Evolutionary conservation across 2,888 invertebrate species (phyloP), one percentile per base, ranked within the genome.

Genomic region (Siphonodentalium dalli): DNA sequence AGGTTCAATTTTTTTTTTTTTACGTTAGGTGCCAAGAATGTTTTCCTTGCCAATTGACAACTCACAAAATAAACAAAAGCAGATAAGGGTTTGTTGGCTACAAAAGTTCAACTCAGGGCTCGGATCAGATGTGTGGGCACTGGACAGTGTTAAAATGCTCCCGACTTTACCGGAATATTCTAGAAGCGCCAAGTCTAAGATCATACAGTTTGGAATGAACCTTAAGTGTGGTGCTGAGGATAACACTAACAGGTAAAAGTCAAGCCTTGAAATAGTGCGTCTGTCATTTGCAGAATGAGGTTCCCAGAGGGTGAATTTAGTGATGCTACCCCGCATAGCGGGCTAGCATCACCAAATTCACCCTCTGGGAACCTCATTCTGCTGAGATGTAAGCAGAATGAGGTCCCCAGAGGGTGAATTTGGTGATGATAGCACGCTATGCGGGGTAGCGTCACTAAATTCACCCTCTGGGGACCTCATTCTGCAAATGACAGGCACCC

Each of bases 71-170:
- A 64, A 68, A 52, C 56, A 65, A 8, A n/a, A 40, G 0, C 43
- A 54, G 26, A 64, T 68, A 2, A 54, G 67, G 21, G 66, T 82
- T 39, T 82, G 82, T 58, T 79, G 80, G 79, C 63, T 69, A 21
- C 79, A 81, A 68, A 76, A 78, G 48, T 68, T 61, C 40, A 71
- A 74, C 44, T 65, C 70, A 6, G 79, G 78, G 9, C 43, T 48
- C 23, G 63, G 61, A 28, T 54, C 59, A 27, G 75, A 79, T 57
- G 66, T 74, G 9, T 82, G 82, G 82, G 71, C 74, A 11, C 40
- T 81, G 15, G 80, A 81, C 47, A 61, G 68, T 37, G 61, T 82
- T 8, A 50, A 66, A 29, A 53, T 81, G 2, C 57, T 78, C 20
- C 78, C 79, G 6, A 49, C 65, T 38, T 48, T 75, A 41, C 78